Conservation (phyloP, 2,113 vertebrate genomes). For the Ceyx melanurus region DNA sequence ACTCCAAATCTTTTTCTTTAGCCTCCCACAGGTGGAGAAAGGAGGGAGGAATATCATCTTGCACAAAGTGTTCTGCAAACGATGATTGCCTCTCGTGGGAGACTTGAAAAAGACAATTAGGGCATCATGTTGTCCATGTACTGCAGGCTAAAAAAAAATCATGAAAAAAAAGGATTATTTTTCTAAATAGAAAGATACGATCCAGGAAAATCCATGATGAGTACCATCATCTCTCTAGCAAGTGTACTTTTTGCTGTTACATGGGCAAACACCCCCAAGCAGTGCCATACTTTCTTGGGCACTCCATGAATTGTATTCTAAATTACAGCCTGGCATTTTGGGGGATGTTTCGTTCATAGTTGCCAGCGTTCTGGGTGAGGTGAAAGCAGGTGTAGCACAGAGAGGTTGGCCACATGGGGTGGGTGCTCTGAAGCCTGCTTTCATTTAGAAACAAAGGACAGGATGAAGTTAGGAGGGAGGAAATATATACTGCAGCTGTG, state of each 20-base stretch:
- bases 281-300: background rate
- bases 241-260: background rate
- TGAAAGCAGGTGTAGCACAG: background rate
- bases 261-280: background rate
- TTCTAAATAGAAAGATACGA: background rate
- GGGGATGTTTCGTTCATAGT: background rate
- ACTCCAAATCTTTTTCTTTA: background rate
- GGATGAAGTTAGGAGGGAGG: background rate
- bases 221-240: background rate
- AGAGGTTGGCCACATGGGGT: background rate
- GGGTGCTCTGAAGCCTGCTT: background rate
- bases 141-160: background rate
- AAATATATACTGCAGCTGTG: background rate
- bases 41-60: background rate
- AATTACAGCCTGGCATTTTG: background rate
- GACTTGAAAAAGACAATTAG: background rate
- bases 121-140: background rate
- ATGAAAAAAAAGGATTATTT: background rate
- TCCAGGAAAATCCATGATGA: background rate
- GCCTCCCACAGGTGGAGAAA: background rate
- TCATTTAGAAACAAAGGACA: constrained; percentile 3
- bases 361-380: background rate
- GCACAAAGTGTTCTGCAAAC: background rate
- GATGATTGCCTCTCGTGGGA: background rate
- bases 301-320: background rate